Base-by-base conservation (phyloP, 2,797 vertebrate species). In the Anisognathus igniventris region DNA sequence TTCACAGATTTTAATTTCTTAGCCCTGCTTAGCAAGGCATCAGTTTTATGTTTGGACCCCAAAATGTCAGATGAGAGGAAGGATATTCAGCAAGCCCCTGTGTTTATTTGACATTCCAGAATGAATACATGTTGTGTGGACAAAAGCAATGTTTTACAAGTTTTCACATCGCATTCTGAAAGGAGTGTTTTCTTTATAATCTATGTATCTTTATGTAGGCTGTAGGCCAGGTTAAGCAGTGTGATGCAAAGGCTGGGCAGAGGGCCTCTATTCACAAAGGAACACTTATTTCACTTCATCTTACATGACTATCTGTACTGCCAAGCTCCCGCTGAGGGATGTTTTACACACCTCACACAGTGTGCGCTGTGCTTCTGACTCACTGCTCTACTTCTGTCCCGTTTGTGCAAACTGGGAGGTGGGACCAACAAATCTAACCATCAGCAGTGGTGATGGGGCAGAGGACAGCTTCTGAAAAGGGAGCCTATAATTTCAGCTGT, bases 181-280 rank as follows among this genome's bases (percentile, higher is more conserved):
- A 96, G 64, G 60, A 91, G 78, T 97, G 95, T 97, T 97, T 97
- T 97, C 96, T 96, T 96, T 97, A 95, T 88, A 96, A 96, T 96
- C 93, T 92, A 64, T 91, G 78, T 90, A 90, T 96, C 97, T 97
- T 97, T 97, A 79, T 61, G 83, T 96, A 97, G 96, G 96, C 96
- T 90, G 88, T 48, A 86, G 88, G 95, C 97, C 97, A 97, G 97
- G 72, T 86, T 94, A 93, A 96, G 96, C 95, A 96, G 87, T 92
- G 92, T 96, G 97, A 90, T 97, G 95, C 94, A 96, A 95, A 96
- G 80, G 53, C 93, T 92, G 92, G 86, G 94, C 94, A 96, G 74
- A 94, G 50, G 81, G 95, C 85, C 80, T 70, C 85, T 82, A 48
- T 87, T 96, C 96, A 97, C 96, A 97, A 95, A 97, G 87, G 68